phyloP scores from a whole-genome alignment of 2,797 vertebrate species.

The Smutsia gigantea region DNA sequence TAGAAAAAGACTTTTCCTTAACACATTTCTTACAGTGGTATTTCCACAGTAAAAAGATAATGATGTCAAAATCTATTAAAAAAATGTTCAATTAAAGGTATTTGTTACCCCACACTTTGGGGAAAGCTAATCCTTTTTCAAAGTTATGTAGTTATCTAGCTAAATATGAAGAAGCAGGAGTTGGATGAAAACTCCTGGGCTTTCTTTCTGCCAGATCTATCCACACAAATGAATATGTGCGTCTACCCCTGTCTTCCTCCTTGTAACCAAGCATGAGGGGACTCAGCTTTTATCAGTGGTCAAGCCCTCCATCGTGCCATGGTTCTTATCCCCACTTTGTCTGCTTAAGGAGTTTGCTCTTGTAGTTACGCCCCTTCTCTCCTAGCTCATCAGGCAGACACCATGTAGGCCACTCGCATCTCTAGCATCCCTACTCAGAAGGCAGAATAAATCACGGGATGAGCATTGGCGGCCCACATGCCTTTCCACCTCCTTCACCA shows the following conservation, averaged over 20 bases:
- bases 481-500: background rate
- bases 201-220: background rate
- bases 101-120: background rate
- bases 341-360: background rate
- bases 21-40: background rate
- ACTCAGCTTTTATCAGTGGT: background rate
- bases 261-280: background rate
- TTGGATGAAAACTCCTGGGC: background rate
- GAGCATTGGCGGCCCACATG: background rate
- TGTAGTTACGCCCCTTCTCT: background rate
- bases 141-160: background rate
- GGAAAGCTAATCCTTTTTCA: background rate
- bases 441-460: background rate
- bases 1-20: background rate
- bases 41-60: background rate
- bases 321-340: background rate
- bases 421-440: background rate
- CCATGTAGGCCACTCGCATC: background rate
- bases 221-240: accelerated
- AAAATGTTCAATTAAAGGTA: background rate
- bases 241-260: background rate
- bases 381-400: background rate
- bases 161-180: background rate
- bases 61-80: background rate
- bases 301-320: accelerated